A percentile compares a stretch with the other conserved stretches of the same genome.
Conservation (phyloP, 2,113 vertebrate species). For the Desmodus rotundus region DNA sequence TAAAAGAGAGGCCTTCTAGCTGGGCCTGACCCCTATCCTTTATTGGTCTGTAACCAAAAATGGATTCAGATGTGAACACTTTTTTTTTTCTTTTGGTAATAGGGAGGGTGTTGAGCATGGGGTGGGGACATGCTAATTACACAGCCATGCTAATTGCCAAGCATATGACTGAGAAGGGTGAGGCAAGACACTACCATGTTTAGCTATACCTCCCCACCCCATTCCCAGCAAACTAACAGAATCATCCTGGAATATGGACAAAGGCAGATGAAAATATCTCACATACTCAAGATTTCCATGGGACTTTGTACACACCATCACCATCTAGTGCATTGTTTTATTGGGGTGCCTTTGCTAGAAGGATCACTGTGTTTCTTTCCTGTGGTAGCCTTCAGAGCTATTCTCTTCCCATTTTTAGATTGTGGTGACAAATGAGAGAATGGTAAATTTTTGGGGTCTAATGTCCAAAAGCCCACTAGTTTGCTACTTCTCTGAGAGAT, state of each 20-base stretch:
- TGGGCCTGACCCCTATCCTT: constrained; percentile 84
- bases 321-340: not conserved
- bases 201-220: not conserved
- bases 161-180: constrained; percentile 61
- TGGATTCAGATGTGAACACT: constrained; percentile 76
- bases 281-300: not conserved
- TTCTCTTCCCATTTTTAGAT: not conserved
- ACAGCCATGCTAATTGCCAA: constrained; percentile 62
- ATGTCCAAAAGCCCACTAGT: not conserved
- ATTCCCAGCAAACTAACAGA: not conserved
- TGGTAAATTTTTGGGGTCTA: accelerated
- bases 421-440: not conserved
- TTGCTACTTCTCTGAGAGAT: not conserved
- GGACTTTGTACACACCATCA: not conserved
- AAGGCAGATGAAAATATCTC: not conserved
- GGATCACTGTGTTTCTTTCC: not conserved
- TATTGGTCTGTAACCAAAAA: constrained; percentile 74
- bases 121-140: constrained; percentile 64
- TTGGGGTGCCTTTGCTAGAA: not conserved
- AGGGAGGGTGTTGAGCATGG: not conserved
- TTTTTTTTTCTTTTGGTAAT: not conserved
- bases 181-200: constrained; percentile 34
- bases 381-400: not conserved
- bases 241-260: not conserved
- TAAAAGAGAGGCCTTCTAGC: constrained; percentile 83